phyloP scores from a whole-genome alignment of 2,797 vertebrate genomes.

The Argyrosomus regius region DNA sequence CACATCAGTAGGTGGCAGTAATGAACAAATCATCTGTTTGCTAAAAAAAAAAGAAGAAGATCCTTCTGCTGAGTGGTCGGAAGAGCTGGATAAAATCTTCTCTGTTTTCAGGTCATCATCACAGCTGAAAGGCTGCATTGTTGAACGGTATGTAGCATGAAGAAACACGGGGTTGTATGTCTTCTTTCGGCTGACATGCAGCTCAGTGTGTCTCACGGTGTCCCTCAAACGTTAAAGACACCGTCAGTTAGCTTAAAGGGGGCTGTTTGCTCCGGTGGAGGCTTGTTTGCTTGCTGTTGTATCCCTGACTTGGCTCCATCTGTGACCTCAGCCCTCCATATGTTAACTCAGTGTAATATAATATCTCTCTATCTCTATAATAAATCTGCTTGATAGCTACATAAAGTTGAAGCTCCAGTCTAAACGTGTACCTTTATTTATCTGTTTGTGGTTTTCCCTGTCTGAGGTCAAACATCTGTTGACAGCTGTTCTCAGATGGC shows the following conservation, averaged over 20 bases:
- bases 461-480: background rate
- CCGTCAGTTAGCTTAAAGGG: background rate
- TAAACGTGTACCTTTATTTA: background rate
- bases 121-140: background rate
- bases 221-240: background rate
- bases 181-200: background rate
- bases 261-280: background rate
- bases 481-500: background rate
- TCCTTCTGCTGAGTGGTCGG: background rate
- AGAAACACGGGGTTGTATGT: rapidly evolving
- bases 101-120: background rate
- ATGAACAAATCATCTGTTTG: background rate
- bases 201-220: too few species aligned
- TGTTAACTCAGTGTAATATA: too few species aligned
- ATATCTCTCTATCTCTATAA: too few species aligned
- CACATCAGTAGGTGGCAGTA: constrained; percentile 12
- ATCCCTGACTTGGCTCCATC: background rate
- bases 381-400: background rate
- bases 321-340: background rate
- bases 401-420: background rate
- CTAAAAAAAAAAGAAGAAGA: constrained; percentile 9
- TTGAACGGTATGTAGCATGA: background rate
- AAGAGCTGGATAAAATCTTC: background rate
- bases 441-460: background rate
- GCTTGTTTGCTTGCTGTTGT: background rate